Evolutionary conservation across 2,888 invertebrate species (phyloP).

Genomic region (Drosophila siamana): DNA sequence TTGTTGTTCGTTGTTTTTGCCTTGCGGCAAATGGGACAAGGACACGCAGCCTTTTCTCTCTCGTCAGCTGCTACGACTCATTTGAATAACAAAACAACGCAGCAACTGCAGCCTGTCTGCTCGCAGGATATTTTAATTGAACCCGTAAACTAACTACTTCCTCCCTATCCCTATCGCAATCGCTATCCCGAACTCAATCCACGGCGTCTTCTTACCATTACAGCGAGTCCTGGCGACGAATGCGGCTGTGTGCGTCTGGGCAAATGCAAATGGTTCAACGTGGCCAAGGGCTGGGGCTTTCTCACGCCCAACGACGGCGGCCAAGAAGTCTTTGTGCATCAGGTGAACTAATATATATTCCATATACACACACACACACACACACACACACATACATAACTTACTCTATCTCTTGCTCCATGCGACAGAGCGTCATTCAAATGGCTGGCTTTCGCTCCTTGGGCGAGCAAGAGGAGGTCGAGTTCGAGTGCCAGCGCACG

Average conservation of each 20-base stretch:
- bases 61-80: constrained; percentile 66
- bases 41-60: constrained; percentile 37
- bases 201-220: constrained; percentile 24
- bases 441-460: constrained; percentile 94
- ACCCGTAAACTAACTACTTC: not conserved
- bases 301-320: constrained; percentile 95
- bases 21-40: constrained; percentile 77
- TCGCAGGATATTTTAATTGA: constrained; percentile 56
- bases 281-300: constrained; percentile 97
- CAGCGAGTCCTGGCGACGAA: constrained; percentile 75
- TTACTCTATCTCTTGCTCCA: not conserved
- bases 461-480: constrained; percentile 94
- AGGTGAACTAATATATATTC: too few species aligned
- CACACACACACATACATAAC: too few species aligned
- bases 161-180: too few species aligned
- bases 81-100: constrained; percentile 69
- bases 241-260: constrained; percentile 88
- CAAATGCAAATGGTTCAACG: constrained; percentile 98
- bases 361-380: too few species aligned
- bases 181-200: too few species aligned
- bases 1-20: constrained; percentile 32
- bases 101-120: constrained; percentile 33
- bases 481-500: constrained; percentile 93
- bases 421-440: constrained; percentile 93
- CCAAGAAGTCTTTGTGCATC: constrained; percentile 97